A percentile compares a stretch with the other conserved stretches of the same genome.
phyloP scores from a whole-genome alignment of 2,113 vertebrate genomes.

The Eublepharis macularius region DNA sequence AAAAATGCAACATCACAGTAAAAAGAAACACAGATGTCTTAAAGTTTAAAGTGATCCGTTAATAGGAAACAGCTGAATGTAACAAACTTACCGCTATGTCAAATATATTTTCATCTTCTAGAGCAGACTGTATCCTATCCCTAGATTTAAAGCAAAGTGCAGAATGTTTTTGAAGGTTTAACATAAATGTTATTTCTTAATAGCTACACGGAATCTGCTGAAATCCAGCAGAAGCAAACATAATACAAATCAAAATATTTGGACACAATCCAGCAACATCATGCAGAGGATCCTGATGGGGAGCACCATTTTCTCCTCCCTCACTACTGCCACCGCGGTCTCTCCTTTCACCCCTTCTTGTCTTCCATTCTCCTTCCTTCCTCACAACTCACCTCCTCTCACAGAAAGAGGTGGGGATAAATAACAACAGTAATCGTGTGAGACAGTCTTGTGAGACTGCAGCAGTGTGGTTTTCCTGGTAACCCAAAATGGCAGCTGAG shows the following conservation, averaged over 20 bases:
- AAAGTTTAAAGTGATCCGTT: not conserved
- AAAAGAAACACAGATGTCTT: not conserved
- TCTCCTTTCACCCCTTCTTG: no score
- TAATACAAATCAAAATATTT: not conserved
- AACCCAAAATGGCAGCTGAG: no score
- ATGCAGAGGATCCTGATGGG: not conserved
- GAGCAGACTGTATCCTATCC: slow-evolving; percentile 88
- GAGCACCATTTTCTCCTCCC: not conserved
- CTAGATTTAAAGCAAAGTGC: slow-evolving; percentile 68
- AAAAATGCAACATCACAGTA: not conserved
- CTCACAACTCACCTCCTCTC: no score
- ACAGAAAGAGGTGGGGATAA: no score
- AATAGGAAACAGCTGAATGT: rapidly evolving
- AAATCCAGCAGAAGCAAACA: no score
- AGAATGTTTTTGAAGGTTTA: slow-evolving; percentile 7
- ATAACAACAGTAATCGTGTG: no score
- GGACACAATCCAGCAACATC: not conserved
- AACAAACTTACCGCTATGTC: slow-evolving; percentile 84
- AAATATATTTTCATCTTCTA: slow-evolving; percentile 89
- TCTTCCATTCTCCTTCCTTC: no score
- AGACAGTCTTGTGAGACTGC: no score
- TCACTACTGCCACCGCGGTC: no score
- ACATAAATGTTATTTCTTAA: slow-evolving; percentile 31
- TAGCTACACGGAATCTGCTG: not conserved
- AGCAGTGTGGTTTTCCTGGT: no score